Conservation (phyloP, 2,888 invertebrate species). For the Protonemura montana region DNA sequence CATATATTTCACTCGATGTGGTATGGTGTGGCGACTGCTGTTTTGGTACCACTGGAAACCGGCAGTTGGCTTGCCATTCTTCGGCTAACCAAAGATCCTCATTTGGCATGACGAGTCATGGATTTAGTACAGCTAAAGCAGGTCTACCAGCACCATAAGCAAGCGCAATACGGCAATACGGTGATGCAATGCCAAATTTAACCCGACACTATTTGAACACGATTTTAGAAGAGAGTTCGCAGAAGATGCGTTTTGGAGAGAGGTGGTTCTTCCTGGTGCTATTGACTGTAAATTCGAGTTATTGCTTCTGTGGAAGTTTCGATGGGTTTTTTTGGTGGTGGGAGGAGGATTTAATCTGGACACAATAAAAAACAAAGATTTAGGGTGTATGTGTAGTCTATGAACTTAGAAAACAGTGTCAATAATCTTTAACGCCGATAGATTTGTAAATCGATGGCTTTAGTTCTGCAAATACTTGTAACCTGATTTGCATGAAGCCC, state of each 20-base stretch:
- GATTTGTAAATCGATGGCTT: neutral
- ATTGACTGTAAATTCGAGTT: neutral
- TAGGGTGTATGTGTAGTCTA: neutral
- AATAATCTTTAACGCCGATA: neutral
- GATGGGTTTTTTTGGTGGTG: neutral
- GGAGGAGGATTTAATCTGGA: neutral
- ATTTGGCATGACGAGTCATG: constrained; percentile 48
- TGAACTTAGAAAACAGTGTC: neutral
- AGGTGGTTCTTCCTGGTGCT: neutral
- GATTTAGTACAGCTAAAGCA: constrained; percentile 45
- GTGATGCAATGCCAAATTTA: neutral
- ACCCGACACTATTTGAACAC: constrained; percentile 30
- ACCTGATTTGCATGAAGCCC: neutral
- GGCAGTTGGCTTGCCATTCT: constrained; percentile 46
- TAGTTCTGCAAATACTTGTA: neutral
- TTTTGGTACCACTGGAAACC: neutral
- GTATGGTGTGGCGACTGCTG: constrained; percentile 34
- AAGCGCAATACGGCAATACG: neutral
- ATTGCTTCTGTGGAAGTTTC: neutral
- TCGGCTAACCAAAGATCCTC: constrained; percentile 49
- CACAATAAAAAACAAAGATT: neutral
- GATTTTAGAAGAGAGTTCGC: constrained; percentile 20
- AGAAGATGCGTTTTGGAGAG: neutral
- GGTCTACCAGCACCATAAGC: neutral
- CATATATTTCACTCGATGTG: constrained; percentile 47